Conservation (phyloP, 2,113 vertebrate species). For the Oncorhynchus mykiss region DNA sequence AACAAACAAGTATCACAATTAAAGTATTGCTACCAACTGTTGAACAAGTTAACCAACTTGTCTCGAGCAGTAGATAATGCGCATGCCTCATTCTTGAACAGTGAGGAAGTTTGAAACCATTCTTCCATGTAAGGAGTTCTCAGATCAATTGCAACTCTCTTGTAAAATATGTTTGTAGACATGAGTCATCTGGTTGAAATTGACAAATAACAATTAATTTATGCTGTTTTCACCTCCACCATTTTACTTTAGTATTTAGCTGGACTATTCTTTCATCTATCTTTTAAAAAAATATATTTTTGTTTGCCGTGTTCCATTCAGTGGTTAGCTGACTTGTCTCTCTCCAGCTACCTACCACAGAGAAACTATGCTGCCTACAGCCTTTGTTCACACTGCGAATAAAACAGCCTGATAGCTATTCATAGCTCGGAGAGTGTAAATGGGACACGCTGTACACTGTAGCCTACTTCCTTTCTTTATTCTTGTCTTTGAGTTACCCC, state of each 20-base stretch:
- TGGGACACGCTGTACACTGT: not conserved
- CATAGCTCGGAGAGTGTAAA: not conserved
- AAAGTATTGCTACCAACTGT: no score
- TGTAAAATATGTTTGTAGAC: not conserved
- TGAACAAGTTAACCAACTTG: not conserved
- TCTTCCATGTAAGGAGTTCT: constrained; percentile 40
- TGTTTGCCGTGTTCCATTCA: not conserved
- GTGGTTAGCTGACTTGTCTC: not conserved
- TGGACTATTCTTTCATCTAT: no score
- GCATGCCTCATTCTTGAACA: constrained; percentile 1
- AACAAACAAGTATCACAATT: no score
- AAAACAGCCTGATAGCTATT: not conserved
- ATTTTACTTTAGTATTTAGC: not conserved
- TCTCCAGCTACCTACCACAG: not conserved
- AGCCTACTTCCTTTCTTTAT: not conserved
- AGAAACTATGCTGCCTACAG: not conserved
- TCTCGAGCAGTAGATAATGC: not conserved
- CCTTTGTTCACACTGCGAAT: not conserved
- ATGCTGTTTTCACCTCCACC: not conserved
- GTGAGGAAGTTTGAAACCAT: constrained; percentile 26
- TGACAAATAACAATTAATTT: not conserved
- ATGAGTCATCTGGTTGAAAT: not conserved
- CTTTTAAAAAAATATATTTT: not conserved
- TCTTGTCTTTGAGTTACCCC: not conserved
- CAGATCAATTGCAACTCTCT: not conserved